phyloP scores from a whole-genome alignment of 2,113 vertebrate species.

The Steatornis caripensis region DNA sequence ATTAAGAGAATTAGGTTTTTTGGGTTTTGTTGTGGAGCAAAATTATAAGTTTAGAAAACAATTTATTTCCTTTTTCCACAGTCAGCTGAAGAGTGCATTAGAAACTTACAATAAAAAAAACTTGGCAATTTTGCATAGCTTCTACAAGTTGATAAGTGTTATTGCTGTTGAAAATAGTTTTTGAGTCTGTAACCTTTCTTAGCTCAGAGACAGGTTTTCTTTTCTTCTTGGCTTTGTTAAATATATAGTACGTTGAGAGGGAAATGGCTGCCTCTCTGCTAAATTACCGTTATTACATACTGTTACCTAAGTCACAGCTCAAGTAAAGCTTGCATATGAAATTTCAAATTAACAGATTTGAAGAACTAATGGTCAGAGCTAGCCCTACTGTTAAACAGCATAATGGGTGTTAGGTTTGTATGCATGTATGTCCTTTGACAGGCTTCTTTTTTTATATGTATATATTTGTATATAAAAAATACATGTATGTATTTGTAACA shows the following conservation, averaged over 20 bases:
- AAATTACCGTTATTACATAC: neutral
- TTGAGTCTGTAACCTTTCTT: neutral
- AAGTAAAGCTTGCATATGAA: neutral
- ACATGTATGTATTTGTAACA: neutral
- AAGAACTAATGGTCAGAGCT: neutral
- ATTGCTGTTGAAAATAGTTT: neutral
- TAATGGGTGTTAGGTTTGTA: neutral
- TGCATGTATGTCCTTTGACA: neutral
- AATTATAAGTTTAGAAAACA: neutral
- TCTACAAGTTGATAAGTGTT: neutral
- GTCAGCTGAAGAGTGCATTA: neutral
- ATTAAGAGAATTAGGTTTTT: neutral
- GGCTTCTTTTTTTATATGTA: neutral
- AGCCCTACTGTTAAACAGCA: neutral
- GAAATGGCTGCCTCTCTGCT: neutral
- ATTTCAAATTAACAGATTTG: neutral
- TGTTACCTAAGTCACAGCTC: neutral
- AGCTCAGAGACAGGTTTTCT: neutral
- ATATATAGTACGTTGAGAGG: neutral
- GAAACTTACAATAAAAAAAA: neutral
- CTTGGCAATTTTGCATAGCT: neutral
- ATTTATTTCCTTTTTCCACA: neutral
- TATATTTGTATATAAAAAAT: too few species aligned
- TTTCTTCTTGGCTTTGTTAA: neutral
- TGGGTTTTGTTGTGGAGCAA: neutral